These are phyloP conservation scores for Lacerta bilineata DNA, from an alignment of 2,797 vertebrate species.

Conservation along the genomic window DNA sequence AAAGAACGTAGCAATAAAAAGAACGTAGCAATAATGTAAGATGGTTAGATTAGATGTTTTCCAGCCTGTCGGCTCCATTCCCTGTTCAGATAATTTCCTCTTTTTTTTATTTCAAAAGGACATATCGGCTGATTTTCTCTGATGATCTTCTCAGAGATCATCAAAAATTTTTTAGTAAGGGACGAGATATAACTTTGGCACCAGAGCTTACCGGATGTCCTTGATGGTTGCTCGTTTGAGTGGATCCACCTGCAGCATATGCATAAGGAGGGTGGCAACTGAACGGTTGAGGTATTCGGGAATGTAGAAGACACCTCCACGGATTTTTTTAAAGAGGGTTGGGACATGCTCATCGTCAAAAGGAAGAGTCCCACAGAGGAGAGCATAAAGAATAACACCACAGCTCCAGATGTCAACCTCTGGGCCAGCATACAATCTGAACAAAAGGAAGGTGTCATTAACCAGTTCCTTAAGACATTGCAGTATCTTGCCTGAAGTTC, in stretches of 20 bases:
- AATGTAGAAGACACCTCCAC: conserved; percentile 98
- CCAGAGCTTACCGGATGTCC: conserved; percentile 89
- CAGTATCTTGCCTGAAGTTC: not conserved
- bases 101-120: not conserved
- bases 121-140: not conserved
- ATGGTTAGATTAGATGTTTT: not conserved
- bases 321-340: conserved; percentile 98
- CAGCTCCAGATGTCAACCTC: conserved; percentile 99
- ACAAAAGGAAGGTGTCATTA: not conserved
- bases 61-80: not conserved
- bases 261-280: conserved; percentile 93
- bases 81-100: not conserved
- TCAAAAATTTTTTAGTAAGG: not conserved
- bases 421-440: conserved; percentile 94
- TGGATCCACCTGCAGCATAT: conserved; percentile 98
- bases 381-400: conserved; percentile 96
- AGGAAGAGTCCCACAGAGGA: conserved; percentile 97
- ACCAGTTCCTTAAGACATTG: not conserved
- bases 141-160: not conserved
- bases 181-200: conserved; percentile 14
- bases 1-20: not conserved
- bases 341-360: conserved; percentile 98
- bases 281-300: conserved; percentile 95
- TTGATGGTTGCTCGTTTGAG: conserved; percentile 98
- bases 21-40: not conserved